Evolutionary conservation across 2,797 vertebrate species (phyloP).

Genomic region (Anisognathus igniventris): DNA sequence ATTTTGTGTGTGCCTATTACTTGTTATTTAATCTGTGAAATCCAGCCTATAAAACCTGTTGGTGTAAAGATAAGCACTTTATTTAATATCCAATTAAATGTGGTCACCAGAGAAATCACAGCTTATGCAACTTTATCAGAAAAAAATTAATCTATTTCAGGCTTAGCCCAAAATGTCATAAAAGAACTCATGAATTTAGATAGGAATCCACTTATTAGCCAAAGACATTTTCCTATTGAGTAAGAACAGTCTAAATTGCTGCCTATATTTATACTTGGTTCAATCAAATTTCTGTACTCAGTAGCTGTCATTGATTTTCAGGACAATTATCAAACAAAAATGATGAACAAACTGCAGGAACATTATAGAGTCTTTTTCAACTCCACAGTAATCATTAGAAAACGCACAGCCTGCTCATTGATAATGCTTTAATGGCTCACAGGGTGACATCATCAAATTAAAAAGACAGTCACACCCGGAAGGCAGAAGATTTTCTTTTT

Average conservation of each 20-base stretch:
- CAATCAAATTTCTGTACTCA: constrained; percentile 71
- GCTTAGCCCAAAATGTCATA: constrained; percentile 77
- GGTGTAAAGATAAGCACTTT: constrained; percentile 80
- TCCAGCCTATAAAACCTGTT: constrained; percentile 71
- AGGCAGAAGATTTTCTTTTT: neutral
- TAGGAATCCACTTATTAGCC: constrained; percentile 79
- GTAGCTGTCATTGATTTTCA: constrained; percentile 69
- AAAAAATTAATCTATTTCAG: constrained; percentile 80
- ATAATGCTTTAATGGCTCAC: constrained; percentile 32
- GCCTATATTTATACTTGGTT: constrained; percentile 72
- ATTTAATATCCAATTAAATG: constrained; percentile 82
- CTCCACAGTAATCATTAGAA: constrained; percentile 41
- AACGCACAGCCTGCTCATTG: constrained; percentile 21
- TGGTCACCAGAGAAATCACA: constrained; percentile 77
- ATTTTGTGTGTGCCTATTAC: constrained; percentile 26
- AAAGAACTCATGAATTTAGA: constrained; percentile 83
- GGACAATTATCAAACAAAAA: constrained; percentile 69
- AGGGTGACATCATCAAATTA: constrained; percentile 41
- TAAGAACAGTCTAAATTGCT: constrained; percentile 69
- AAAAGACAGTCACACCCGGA: neutral
- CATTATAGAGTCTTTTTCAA: constrained; percentile 46
- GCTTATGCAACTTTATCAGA: constrained; percentile 79
- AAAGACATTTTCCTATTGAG: constrained; percentile 74
- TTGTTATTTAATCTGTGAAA: constrained; percentile 70
- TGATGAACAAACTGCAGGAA: constrained; percentile 61